Evolutionary conservation across 2,113 vertebrate genomes (phyloP), one percentile per base, ranked within the genome.

Genomic region (Chrysemys picta): DNA sequence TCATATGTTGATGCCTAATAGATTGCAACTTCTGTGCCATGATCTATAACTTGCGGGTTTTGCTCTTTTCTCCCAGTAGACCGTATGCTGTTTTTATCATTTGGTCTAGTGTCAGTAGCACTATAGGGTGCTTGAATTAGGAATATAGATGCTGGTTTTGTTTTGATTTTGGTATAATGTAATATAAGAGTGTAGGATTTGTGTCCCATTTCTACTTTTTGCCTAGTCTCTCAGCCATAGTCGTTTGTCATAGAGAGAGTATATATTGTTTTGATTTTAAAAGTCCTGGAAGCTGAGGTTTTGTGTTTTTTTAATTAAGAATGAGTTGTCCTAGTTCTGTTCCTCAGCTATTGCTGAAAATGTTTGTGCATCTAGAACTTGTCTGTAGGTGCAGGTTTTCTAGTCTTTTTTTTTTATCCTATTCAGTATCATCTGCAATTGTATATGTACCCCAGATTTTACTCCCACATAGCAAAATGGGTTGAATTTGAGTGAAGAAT

Each of bases 321-420:
- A 27, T 2, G 1, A 25, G 35, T 84, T 89, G 11, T 90, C 88
- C 8, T 35, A 38, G 12, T 82, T 24, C 50, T 27, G 35, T 31
- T 80, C 29, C 47, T 91, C 57, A 89, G 47, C 84, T 29, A 54
- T 47, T 6, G 52, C 29, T 31, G 3, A 56, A 17, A 75, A 27
- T 35, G 3, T 38, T 35, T 35, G 24, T 50, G 89, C 19, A 54
- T 85, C 52, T 0, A 2, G 42, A 89, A 82, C 8, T 85, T 57
- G 35, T 19, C 52, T 82, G 29, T 52, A 72, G 0, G 0, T 2
- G 31, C 2, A 84, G 76, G 9, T 35, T 56, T 91, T 84, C n/a
- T 72, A 53, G n/a, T 72, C 17, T 10, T 90, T 80, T 76, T 76
- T 25, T n/a, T 22, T 54, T 25, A 13, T 31, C 72, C 52, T 56